Evolutionary conservation across 2,113 vertebrate species (phyloP), one percentile per base, ranked within the genome.

Genomic region (Larimichthys polyactis): DNA sequence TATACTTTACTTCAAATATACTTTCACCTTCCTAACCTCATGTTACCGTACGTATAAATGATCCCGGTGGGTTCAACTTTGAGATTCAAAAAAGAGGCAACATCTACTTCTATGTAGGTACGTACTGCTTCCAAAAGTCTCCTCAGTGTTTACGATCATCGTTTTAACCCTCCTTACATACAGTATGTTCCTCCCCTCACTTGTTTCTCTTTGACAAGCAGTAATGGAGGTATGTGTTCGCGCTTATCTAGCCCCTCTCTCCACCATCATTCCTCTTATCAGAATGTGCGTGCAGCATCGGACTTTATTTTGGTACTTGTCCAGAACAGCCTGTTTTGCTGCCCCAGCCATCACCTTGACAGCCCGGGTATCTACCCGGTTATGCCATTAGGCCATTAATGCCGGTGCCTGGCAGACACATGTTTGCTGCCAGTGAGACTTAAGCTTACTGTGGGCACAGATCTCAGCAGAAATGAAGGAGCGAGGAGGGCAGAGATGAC

Each of bases 221-320:
- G 73, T 58, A 63, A 44, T 20, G 63, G 76, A 64, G 64, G 72
- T 81, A 79, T 87, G 84, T 84, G 27, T 75, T 74, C 49, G 67
- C 49, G 48, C 79, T 83, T 79, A 88, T 87, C 84, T 71, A n/a
- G 24, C 43, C 76, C 70, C 69, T 52, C 69, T 49, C 75, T 32
- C 46, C 36, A 27, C 76, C 71, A 74, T 77, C 79, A 64, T 70
- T 62, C 71, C 27, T 81, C 71, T 83, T 87, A 87, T 90, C 85
- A 81, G 43, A 78, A 85, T 44, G 71, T 77, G 66, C 55, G 17
- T 58, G 67, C 62, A 55, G 46, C 71, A 20, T 52, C 69, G 20
- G 36, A 68, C 78, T 79, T 81, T 79, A 73, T 87, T 87, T 83
- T 85, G 66, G 75, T 73, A 78, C 67, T 73, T 54, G 49, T 81